phyloP scores from a whole-genome alignment of 1,140 invertebrate species.

The Dreissena polymorpha region DNA sequence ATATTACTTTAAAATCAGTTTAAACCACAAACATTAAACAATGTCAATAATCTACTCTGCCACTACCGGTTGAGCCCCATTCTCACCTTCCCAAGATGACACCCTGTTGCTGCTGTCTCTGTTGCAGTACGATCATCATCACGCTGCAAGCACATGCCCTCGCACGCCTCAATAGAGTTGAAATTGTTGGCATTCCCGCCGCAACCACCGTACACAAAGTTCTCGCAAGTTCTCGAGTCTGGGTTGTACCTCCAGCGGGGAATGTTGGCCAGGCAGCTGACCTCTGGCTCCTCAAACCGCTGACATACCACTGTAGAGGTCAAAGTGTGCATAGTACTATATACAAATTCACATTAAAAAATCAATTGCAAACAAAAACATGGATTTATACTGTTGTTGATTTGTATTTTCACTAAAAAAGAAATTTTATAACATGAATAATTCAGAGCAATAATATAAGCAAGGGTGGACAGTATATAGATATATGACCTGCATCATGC shows the following conservation, averaged over 20 bases:
- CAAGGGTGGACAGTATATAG: too few relatives aligned
- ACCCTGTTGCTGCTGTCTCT: neutral
- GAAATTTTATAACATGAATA: too few relatives aligned
- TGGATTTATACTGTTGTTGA: neutral
- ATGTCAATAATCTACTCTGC: too few relatives aligned
- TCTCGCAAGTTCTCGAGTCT: constrained; percentile 77
- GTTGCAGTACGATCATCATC: neutral
- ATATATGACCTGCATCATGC: too few relatives aligned
- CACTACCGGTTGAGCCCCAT: neutral
- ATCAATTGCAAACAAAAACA: neutral
- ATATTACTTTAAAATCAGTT: too few relatives aligned
- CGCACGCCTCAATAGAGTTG: constrained; percentile 45
- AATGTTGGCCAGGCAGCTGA: constrained; percentile 57
- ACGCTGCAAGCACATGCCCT: constrained; percentile 29
- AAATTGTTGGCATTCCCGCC: constrained; percentile 83
- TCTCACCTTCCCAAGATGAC: constrained; percentile 47
- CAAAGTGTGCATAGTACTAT: neutral
- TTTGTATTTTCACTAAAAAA: neutral
- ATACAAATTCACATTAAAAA: neutral
- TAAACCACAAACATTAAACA: too few relatives aligned
- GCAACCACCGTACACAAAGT: constrained; percentile 83
- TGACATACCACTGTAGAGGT: constrained; percentile 45
- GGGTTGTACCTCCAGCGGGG: constrained; percentile 80
- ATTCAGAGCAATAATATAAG: too few relatives aligned
- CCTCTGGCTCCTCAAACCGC: constrained; percentile 35